Conservation (phyloP, 1,140 invertebrate species). For the Tetragnatha versicolor region DNA sequence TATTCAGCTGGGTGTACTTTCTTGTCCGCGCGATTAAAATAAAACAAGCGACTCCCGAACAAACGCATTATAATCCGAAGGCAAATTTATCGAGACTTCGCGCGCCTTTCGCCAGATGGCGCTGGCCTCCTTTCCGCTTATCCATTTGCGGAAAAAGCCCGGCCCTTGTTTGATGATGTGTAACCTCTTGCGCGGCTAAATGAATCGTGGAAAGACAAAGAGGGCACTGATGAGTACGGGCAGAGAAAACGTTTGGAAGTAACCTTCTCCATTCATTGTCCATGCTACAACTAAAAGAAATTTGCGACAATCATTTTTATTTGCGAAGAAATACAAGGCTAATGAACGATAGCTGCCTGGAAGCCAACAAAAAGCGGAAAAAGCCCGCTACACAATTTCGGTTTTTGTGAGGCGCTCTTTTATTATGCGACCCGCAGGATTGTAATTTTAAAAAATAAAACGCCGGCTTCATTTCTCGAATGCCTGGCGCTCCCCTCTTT, state of each 20-base stretch:
- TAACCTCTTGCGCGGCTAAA: conserved; percentile 54
- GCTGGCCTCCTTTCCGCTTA: conserved; percentile 6
- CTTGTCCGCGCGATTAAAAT: too few species aligned
- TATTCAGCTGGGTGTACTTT: too few species aligned
- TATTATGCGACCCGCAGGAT: conserved; percentile 50
- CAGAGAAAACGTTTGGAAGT: conserved; percentile 52
- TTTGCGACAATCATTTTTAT: conserved; percentile 54
- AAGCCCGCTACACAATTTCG: conserved; percentile 18
- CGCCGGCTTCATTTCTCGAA: conserved; percentile 40
- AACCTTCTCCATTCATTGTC: conserved; percentile 52
- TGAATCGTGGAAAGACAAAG: conserved; percentile 55
- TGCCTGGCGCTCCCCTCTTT: conserved; percentile 33
- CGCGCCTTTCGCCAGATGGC: conserved; percentile 32
- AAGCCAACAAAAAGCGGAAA: conserved; percentile 26
- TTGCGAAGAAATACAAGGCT: conserved; percentile 51
- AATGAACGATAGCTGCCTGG: conserved; percentile 50
- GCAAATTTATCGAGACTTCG: too few species aligned
- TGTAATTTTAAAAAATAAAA: conserved; percentile 54
- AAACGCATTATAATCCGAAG: too few species aligned
- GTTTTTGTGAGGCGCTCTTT: conserved; percentile 32
- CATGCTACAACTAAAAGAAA: conserved; percentile 49
- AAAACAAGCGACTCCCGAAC: too few species aligned
- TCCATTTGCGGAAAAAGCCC: conserved; percentile 41
- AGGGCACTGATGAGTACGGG: conserved; percentile 46
- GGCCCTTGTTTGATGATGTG: conserved; percentile 52